Percentiles rank a stretch among this genome's conserved stretches.
These are phyloP conservation scores for Percina caprodes DNA, from an alignment of 2,113 vertebrate species.

Conservation along the genomic window DNA sequence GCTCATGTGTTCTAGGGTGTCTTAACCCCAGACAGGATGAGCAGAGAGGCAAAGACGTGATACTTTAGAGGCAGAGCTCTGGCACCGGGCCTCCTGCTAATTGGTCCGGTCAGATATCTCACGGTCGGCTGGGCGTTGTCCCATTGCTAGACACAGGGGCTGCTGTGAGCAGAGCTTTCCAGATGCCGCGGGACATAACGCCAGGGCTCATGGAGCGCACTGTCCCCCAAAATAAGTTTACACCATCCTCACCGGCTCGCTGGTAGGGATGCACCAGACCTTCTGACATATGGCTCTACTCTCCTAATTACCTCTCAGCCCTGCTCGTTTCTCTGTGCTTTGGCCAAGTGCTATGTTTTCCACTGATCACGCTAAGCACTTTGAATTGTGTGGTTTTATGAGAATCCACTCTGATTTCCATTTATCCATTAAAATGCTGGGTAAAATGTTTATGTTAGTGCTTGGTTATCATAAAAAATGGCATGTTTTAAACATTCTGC, in stretches of 20 bases:
- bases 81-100: constrained; percentile 84
- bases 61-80: constrained; percentile 69
- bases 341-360: constrained; percentile 18
- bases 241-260: constrained; percentile 52
- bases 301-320: constrained; percentile 67
- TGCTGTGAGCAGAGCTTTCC: constrained; percentile 76
- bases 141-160: constrained; percentile 69
- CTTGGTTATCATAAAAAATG: not conserved
- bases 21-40: constrained; percentile 38
- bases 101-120: constrained; percentile 88
- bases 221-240: constrained; percentile 70
- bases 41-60: constrained; percentile 34
- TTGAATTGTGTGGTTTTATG: not conserved
- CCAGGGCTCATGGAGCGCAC: constrained; percentile 63
- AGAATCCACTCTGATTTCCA: not conserved
- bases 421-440: not conserved
- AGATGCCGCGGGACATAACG: constrained; percentile 81
- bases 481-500: not conserved
- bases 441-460: not conserved
- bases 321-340: constrained; percentile 2
- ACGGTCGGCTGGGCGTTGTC: constrained; percentile 79
- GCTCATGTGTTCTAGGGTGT: constrained; percentile 32
- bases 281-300: constrained; percentile 81
- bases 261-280: constrained; percentile 63
- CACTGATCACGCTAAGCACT: not conserved